Evolutionary conservation across 2,113 vertebrate species (phyloP), one percentile per base, ranked within the genome.

Genomic region (Lonchura striata): DNA sequence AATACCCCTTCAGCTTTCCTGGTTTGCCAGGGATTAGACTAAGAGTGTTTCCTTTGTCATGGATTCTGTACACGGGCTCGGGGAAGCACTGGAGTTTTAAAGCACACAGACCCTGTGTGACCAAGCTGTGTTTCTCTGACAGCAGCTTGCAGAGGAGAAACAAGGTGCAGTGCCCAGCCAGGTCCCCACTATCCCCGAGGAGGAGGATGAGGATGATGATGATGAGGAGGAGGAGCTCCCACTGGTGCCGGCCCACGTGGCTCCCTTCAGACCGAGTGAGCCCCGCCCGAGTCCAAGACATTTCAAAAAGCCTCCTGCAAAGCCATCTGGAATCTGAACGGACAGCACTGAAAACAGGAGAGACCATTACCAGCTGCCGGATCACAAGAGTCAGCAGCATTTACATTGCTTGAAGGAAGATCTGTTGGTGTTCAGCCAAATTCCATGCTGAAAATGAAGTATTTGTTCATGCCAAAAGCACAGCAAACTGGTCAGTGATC

Each of bases 191-290:
- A 88, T 98, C 64, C 98, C 98, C 0, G 68, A 95, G 0, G 95
- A 93, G 16, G 56, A 59, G 53, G 39, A 39, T 8, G 68, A 95
- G 0, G 95, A 93, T n/a, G n/a, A n/a, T n/a, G n/a, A n/a, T 15
- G 56, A 59, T 30, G 7, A 54, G 54, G 96, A 95, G 1, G 96
- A 88, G 63, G 37, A 37, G 2, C 98, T 99, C 39, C 98, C 98
- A 5, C n/a, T 99, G 75, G 98, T 98, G 4, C 98, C 93, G 92
- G 99, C 99, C 2, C 99, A 98, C 1, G 97, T 96, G 87, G 96
- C 98, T 92, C 99, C 99, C 10, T 99, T 99, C 96, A 99, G 98
- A 60, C 98, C 98, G 20, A 95, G 84, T 4, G 97, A 98, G 50
- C 97, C 97, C 4, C 97, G 98, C 17, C 94, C 97, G 47, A 98